phyloP scores from a whole-genome alignment of 2,888 invertebrate species.

The Prosopocoilus inquinatus region DNA sequence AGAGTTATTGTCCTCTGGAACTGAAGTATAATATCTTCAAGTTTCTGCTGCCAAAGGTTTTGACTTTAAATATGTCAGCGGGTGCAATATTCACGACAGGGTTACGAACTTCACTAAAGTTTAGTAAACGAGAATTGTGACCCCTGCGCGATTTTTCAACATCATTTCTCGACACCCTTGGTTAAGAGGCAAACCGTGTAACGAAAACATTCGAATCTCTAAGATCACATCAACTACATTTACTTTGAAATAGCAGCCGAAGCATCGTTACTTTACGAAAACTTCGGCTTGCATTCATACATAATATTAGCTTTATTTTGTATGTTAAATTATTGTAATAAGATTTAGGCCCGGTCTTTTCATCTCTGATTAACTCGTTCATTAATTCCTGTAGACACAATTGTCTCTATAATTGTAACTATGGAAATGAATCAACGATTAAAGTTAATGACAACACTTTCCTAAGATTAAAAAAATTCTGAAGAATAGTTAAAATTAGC shows the following conservation, averaged over 20 bases:
- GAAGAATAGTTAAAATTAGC: no score
- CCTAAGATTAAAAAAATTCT: no score
- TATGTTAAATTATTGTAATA: no score
- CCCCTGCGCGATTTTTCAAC: constrained; percentile 39
- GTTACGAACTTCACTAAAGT: constrained; percentile 31
- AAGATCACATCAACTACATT: constrained; percentile 23
- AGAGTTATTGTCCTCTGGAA: constrained; percentile 1
- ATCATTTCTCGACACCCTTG: constrained; percentile 37
- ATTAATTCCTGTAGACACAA: no score
- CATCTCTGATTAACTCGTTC: no score
- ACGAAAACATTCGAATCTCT: constrained; percentile 37
- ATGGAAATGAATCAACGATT: no score
- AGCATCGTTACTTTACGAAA: no score
- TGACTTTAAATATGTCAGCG: constrained; percentile 35
- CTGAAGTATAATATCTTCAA: constrained; percentile 28
- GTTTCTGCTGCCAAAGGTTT: constrained; percentile 30
- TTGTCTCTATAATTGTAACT: no score
- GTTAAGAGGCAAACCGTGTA: constrained; percentile 43
- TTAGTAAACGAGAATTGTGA: constrained; percentile 36
- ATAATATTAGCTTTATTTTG: no score
- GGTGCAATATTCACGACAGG: constrained; percentile 30
- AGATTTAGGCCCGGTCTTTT: no score
- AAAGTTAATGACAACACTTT: no score
- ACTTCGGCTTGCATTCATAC: no score
- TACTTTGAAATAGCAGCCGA: constrained; percentile 11